Evolutionary conservation across 2,113 vertebrate genomes (phyloP), one percentile per base, ranked within the genome.

Genomic region (Oryzias curvinotus): DNA sequence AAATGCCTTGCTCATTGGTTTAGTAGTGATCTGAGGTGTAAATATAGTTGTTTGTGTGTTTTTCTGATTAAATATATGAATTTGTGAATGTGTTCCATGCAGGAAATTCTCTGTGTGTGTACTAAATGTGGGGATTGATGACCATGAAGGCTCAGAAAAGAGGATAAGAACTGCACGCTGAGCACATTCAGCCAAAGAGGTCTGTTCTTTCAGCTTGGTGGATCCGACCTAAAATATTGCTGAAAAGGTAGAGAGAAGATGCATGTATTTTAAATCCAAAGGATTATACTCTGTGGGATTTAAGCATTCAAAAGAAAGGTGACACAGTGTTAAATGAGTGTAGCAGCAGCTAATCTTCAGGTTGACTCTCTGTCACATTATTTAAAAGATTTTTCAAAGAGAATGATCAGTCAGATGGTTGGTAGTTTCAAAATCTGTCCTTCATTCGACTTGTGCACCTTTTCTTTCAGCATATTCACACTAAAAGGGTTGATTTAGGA

Each of bases 291-390:
- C 57, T 26, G 30, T 46, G 60, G 57, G 70, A 77, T 45, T 84
- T 78, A 72, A 25, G 26, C 62, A 58, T 62, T 50, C 42, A 70
- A 53, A 53, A 60, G n/a, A 42, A 55, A 55, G 5, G 45, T 23
- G n/a, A 25, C 43, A 21, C 52, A 23, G 68, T 57, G 25, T 49
- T 68, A 84, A 85, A 87, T 68, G 63, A 74, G 83, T 71, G 68
- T 66, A 84, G 67, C 70, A 72, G 67, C 64, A 71, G 75, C 57
- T 82, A 55, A 82, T 83, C 72, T 71, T 52, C 46, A 87, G 80
- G 60, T 57, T 67, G 50, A 64, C 45, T 71, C 57, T 67, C 49
- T 19, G 58, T 80, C 65, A 63, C 50, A 65, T 65, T 48, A 26
- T 25, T 53, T 71, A 63, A 62, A 59, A 50, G 56, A 57, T 70